Conservation (phyloP, 1,140 invertebrate species). For the Drosophila nebulosa region DNA sequence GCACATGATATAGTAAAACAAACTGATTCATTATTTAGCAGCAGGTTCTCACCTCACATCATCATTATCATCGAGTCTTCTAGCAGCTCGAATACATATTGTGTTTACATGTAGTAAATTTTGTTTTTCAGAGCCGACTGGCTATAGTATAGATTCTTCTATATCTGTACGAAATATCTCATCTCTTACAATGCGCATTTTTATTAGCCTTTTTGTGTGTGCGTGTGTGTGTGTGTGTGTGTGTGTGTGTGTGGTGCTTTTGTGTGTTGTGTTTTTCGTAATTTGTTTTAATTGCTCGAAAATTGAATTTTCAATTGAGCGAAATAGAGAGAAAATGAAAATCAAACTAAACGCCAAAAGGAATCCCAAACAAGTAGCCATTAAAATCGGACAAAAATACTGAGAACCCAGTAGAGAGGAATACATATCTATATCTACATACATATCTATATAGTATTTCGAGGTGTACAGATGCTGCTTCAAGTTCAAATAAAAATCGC, state of each 20-base stretch:
- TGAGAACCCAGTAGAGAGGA: neutral
- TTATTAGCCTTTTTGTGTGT: neutral
- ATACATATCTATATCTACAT: neutral
- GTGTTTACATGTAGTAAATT: constrained; percentile 1
- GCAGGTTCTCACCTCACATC: too few relatives aligned
- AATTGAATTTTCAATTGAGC: constrained; percentile 69
- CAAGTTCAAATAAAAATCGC: constrained; percentile 75
- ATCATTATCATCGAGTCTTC: neutral
- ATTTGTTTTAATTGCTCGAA: constrained; percentile 66
- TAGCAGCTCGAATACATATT: neutral
- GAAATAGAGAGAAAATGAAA: constrained; percentile 18
- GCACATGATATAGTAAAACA: neutral
- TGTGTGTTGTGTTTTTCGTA: constrained; percentile 54
- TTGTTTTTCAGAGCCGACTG: neutral
- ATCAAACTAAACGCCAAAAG: constrained; percentile 4
- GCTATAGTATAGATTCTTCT: neutral
- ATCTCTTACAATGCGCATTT: neutral
- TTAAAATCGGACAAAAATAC: constrained; percentile 54
- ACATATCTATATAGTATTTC: neutral
- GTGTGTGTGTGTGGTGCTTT: constrained; percentile 3
- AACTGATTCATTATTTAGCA: neutral
- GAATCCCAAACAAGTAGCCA: constrained; percentile 32
- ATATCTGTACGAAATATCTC: neutral
- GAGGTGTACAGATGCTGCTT: constrained; percentile 34
- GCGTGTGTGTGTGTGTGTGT: constrained; percentile 7